Base-by-base conservation (phyloP, 2,888 invertebrate species). In the Andrena flavipes region DNA sequence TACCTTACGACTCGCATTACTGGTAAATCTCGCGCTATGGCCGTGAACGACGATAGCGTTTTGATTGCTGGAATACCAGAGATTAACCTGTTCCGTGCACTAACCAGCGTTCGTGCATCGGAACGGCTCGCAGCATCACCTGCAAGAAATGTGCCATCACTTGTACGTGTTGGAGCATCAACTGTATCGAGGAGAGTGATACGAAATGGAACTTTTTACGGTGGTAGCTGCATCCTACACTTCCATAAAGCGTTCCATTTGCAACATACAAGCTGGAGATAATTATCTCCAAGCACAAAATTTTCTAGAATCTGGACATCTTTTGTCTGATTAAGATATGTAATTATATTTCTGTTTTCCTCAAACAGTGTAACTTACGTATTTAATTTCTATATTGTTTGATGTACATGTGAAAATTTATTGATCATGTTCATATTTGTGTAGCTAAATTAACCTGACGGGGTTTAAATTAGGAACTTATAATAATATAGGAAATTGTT, bases 1-100 rank as follows among this genome's bases (percentile, higher is more conserved):
- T 86, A 90, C 86, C 88, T 91, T 90, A 91, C 91, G 90, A 90
- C 90, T 75, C 88, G 84, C 90, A 91, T 92, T 92, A 91, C 87
- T 90, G 82, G 90, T 92, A 92, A 92, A 92, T 92, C 90, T 89
- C 87, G 82, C 82, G 87, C 84, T 87, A 88, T 88, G 84, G 81
- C 84, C 86, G 89, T 82, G 86, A 84, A 87, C 86, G 84, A 83
- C 86, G 89, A 91, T 89, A 88, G 84, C 88, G 80, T 82, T 89
- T 90, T 87, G 90, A 91, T 91, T 86, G 88, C 83, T 80, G 83
- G 84, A 91, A 90, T 89, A 84, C 86, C 85, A 82, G 86, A 90
- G 91, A 92, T 92, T 92, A 91, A 91, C 90, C 91, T 90, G 92
- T 92, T 90, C 85, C 87, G 73, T 67, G 74, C 64, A 78, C 81